phyloP scores from a whole-genome alignment of 2,888 invertebrate genomes.

The Zygogramma bicolorata region DNA sequence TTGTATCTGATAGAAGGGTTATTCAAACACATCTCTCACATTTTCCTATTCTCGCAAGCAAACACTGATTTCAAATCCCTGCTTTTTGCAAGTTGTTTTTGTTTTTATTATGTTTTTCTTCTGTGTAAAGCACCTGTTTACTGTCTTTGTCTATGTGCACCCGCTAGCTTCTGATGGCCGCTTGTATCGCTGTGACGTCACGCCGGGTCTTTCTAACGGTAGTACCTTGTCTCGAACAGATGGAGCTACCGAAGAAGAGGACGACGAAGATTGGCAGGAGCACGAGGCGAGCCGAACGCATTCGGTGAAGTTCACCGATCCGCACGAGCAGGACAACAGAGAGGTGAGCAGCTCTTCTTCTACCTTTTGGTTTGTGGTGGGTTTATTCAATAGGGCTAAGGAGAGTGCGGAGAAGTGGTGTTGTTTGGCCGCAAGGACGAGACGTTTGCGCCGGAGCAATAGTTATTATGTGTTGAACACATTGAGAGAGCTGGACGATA shows the following conservation, averaged over 20 bases:
- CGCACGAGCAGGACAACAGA: constrained; percentile 75
- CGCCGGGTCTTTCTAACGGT: constrained; percentile 61
- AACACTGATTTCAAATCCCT: constrained; percentile 20
- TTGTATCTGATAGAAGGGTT: not conserved
- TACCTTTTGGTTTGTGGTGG: constrained; percentile 37
- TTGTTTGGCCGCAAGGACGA: constrained; percentile 33
- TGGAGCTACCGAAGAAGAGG: constrained; percentile 53
- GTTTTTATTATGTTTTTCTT: constrained; percentile 37
- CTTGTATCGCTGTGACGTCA: constrained; percentile 66
- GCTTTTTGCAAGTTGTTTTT: constrained; percentile 30
- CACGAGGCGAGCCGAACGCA: constrained; percentile 86
- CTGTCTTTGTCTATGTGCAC: constrained; percentile 47
- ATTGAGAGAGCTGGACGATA: constrained; percentile 50
- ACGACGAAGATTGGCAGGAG: constrained; percentile 78
- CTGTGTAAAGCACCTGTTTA: constrained; percentile 42
- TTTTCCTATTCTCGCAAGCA: not conserved
- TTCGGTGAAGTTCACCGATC: constrained; percentile 90
- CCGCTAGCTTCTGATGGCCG: constrained; percentile 65
- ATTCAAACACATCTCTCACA: not conserved
- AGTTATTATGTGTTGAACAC: constrained; percentile 60
- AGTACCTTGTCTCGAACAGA: constrained; percentile 61
- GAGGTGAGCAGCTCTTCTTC: constrained; percentile 67
- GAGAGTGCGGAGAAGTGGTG: constrained; percentile 39
- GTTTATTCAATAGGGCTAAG: constrained; percentile 39
- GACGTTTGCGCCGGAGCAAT: constrained; percentile 52